Base-by-base conservation (phyloP, 1,140 invertebrate genomes). In the Thaumetopoea pityocampa region DNA sequence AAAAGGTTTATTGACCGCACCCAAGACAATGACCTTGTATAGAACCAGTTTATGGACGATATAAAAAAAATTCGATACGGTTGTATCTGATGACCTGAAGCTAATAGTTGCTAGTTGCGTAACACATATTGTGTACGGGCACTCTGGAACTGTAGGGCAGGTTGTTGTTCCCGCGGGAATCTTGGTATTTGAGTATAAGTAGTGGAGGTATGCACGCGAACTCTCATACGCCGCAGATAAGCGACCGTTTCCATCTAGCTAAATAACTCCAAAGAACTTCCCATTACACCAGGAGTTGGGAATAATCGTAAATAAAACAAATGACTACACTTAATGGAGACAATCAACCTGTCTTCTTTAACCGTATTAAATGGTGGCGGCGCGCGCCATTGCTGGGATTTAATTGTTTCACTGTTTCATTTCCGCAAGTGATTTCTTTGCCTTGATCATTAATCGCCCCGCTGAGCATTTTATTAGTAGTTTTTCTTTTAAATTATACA, bases 1-100 rank as follows among this genome's bases (percentile, higher is more conserved):
- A 55, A n/a, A 57, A 51, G 50, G 69, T 52, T 64, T 58, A 33
- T 52, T 55, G 55, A 62, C 69, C 61, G 54, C 30, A 12, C 1
- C 34, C 35, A 41, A 63, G 64, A 66, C 67, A 62, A 54, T 59
- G 69, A 66, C 54, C 69, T 56, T 58, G 43, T 24, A 37, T 50
- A 33, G 41, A 52, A 64, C 67, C 67, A 59, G 66, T 70, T 51
- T 37, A 37, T 11, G 17, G 20, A 35, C 37, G 8, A 41, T 18
- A 48, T 37, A 53, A 54, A 59, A 59, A 60, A 55, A 51, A 48
- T 37, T 32, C 45, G 34, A 51, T 33, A 18, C 34, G 18, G 27
- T 37, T 29, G 26, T 43, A 26, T 47, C 42, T 26, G 42, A 56
- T 49, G 36, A 45, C 36, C 16, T 26, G 17, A 23, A 11, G 20